Evolutionary conservation across 1,140 invertebrate genomes (phyloP), one percentile per base, ranked within the genome.

Genomic region (Phymorhynchus buccinoides): DNA sequence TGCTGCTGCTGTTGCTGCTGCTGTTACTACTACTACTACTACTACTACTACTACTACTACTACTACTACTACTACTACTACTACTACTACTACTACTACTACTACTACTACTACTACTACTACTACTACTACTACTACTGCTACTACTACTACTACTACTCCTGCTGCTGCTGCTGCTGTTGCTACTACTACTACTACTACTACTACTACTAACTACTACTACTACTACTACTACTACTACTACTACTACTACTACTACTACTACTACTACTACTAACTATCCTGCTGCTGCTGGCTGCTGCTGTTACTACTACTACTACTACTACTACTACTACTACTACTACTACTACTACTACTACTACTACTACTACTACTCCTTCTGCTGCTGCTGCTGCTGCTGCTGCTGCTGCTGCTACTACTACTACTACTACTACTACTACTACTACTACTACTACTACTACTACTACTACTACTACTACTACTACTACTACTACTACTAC

Each of bases 41-140:
- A 66, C 56, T 66, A 66, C 56, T 66, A 66, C 56, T 66, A 66
- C 56, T 66, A 66, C 56, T 66, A 66, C 56, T 66, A 66, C 56
- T 66, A 66, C 56, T 66, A 66, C 56, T 66, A 66, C 56, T 66
- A 66, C 56, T 66, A 66, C 56, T 66, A 66, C 56, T 66, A 66
- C 56, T 66, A 66, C 56, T 66, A 66, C 56, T 66, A 66, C 56
- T 66, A 66, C 56, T 66, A 66, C 56, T 66, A 66, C 56, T 66
- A 66, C 56, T 66, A 66, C 56, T 66, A 66, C 56, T 66, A 66
- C 56, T 66, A 66, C 56, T 66, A 66, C 56, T 66, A 66, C 56
- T 66, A 66, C 56, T 66, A 66, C 56, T 66, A 66, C 56, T 66
- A 66, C 56, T 66, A 66, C 56, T 66, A n/a, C n/a, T n/a, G n/a